phyloP scores from a whole-genome alignment of 2,113 vertebrate species.

The Gobio gobio region DNA sequence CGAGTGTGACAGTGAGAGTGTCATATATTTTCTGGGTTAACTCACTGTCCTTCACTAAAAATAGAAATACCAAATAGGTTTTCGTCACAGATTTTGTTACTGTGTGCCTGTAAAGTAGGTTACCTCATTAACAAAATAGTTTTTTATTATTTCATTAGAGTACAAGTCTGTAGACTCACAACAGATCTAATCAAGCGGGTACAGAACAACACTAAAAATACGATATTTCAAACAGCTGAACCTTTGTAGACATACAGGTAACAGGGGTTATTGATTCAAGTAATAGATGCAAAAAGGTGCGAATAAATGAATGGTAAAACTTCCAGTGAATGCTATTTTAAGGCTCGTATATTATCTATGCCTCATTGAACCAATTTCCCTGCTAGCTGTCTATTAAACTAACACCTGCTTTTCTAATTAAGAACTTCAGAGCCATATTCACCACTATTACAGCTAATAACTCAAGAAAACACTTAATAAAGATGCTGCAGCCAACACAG shows the following conservation, averaged over 20 bases:
- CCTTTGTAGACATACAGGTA: too few relatives aligned
- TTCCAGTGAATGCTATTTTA: conserved; percentile 13
- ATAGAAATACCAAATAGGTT: conserved; percentile 25
- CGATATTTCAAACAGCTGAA: not conserved
- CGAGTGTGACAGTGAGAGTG: too few relatives aligned
- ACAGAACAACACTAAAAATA: not conserved
- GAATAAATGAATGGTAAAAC: not conserved
- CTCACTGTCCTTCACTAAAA: conserved; percentile 23
- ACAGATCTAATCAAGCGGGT: not conserved
- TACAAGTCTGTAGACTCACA: not conserved
- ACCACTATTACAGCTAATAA: conserved; percentile 40
- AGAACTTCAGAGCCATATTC: conserved; percentile 38
- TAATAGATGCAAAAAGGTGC: not conserved
- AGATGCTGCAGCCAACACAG: not conserved
- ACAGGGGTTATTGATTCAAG: not conserved
- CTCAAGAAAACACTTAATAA: not conserved
- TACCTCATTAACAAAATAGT: conserved; percentile 1
- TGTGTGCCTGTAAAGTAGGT: conserved; percentile 30
- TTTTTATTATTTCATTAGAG: conserved; percentile 12
- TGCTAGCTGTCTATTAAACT: conserved; percentile 46
- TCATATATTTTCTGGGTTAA: conserved; percentile 7
- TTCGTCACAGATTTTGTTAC: conserved; percentile 20
- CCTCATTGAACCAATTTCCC: conserved; percentile 17
- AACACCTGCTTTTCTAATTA: conserved; percentile 57
- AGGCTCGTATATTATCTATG: conserved; percentile 21